Conservation (phyloP, 2,113 vertebrate species). For the Dicerorhinus sumatrensis region DNA sequence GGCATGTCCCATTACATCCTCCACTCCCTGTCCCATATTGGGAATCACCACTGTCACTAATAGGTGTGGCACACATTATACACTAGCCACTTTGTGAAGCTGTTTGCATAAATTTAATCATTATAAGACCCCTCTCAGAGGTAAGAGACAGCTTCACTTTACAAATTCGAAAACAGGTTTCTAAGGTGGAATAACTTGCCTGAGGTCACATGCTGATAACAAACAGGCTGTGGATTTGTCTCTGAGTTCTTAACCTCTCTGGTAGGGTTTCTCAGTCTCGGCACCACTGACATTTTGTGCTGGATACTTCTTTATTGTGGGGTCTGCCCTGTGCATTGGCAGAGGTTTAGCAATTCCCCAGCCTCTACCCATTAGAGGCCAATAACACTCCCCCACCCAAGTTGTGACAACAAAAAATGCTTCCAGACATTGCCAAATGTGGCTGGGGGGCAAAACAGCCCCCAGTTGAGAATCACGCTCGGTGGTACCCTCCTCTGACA, state of each 20-base stretch:
- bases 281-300: not conserved
- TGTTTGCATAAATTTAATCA: not conserved
- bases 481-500: rapidly evolving
- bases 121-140: not conserved
- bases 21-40: rapidly evolving
- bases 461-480: not conserved
- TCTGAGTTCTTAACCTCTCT: not conserved
- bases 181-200: not conserved
- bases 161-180: not conserved
- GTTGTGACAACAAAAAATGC: not conserved
- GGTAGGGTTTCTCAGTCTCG: not conserved
- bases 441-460: too few relatives aligned
- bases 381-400: not conserved
- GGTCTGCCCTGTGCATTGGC: not conserved
- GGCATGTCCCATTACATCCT: not conserved
- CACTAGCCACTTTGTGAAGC: not conserved
- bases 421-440: not conserved
- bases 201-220: not conserved
- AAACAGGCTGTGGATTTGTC: not conserved
- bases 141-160: not conserved
- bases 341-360: not conserved
- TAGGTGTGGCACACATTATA: not conserved
- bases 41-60: not conserved
- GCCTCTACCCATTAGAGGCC: not conserved
- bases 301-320: not conserved